Base-by-base conservation (phyloP, 1,140 invertebrate species). In the Pseudomyrmex pallidus region DNA sequence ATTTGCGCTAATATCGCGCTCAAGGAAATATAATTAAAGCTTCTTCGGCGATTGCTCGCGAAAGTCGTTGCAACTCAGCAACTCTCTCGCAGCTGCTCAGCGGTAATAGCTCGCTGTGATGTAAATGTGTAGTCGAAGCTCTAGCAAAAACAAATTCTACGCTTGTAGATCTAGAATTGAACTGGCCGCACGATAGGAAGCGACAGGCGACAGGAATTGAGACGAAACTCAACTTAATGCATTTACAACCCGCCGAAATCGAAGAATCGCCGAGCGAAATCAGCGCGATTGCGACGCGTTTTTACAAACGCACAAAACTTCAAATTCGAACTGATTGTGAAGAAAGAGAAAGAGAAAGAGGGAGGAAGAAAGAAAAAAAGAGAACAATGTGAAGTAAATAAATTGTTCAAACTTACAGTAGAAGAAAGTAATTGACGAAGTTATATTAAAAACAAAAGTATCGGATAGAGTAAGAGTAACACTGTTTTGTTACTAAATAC, bases 61-160 rank as follows among this genome's bases (percentile, higher is more conserved):
- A 70, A 80, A 70, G 46, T 72, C 54, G 54, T 80, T 50, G 54
- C 76, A 80, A 72, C 44, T 35, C 35, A 7, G 35, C 54, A 25
- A 25, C 2, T 25, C 1, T 20, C 66, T 80, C 76, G 46, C 20
- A 56, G 76, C 66, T 80, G 54, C 59, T 70, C 76, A 59, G 76
- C 76, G 54, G 59, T 72, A 72, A 66, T 80, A 80, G 76, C 56
- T 70, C 76, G 76, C 76, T 80, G 76, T 80, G 56, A 80, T 80
- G 76, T 80, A 80, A 80, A 35, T 35, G 35, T 35, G 76, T 80
- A 80, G 66, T 72, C 46, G 22, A 80, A 72, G 76, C 64, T 78
- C 64, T 78, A 78, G 76, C 64, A 52, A 25, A 25, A 25, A 80
- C 35, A 15, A 78, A 57, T 68, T 72, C 15, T 72, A 68, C 64